Percentiles rank a stretch among this genome's conserved stretches.
Conservation (phyloP, 2,888 invertebrate species). For the Andrena haemorrhoa region DNA sequence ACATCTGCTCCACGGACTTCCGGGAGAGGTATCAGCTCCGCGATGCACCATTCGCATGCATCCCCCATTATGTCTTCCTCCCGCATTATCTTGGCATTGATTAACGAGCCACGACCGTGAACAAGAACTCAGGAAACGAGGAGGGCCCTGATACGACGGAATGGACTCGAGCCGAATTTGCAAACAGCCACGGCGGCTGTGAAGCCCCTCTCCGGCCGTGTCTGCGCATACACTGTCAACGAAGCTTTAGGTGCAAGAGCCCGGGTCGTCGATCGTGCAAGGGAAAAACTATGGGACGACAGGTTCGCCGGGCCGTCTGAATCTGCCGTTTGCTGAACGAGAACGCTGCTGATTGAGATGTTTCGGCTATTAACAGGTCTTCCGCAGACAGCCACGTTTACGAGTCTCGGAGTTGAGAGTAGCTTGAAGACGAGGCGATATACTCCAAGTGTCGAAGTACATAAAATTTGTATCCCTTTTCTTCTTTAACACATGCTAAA, state of each 20-base stretch:
- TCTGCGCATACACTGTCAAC: conserved; percentile 30
- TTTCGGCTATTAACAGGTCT: no score
- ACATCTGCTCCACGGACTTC: conserved; percentile 49
- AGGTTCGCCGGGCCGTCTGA: no score
- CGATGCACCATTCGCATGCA: conserved; percentile 61
- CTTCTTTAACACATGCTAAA: no score
- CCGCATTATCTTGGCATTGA: conserved; percentile 66
- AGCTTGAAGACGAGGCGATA: no score
- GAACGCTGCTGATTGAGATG: no score
- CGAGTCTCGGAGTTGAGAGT: no score
- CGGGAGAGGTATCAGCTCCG: conserved; percentile 57
- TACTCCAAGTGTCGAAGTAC: no score
- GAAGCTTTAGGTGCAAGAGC: neutral
- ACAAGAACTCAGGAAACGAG: conserved; percentile 61
- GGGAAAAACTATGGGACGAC: neutral
- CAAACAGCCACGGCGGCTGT: conserved; percentile 45
- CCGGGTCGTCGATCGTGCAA: neutral
- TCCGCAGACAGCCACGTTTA: no score
- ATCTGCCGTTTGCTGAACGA: no score
- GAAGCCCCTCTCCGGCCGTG: neutral
- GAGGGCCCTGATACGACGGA: conserved; percentile 35
- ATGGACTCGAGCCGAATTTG: conserved; percentile 67
- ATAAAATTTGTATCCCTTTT: no score
- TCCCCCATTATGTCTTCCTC: conserved; percentile 66
- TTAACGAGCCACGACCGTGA: conserved; percentile 61